A percentile compares a stretch with the other conserved stretches of the same genome.
These are phyloP conservation scores for Lepidurus apus DNA, from an alignment of 1,140 invertebrate species.

Conservation along the genomic window DNA sequence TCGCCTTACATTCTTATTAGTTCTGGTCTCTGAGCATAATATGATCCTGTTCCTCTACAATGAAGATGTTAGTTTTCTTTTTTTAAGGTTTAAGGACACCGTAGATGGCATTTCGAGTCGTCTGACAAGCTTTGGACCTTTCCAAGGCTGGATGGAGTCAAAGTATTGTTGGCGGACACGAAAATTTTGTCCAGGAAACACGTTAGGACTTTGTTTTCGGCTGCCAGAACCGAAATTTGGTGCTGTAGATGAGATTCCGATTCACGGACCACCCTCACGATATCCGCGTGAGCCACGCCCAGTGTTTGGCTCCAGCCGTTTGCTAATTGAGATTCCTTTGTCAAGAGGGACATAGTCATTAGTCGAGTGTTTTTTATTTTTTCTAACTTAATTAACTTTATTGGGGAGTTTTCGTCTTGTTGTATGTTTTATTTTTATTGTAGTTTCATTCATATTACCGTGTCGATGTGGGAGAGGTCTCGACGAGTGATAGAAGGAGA, in stretches of 20 bases:
- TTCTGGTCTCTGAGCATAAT: not conserved
- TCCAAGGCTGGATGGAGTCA: not conserved
- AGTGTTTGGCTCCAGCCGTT: conserved; percentile 29
- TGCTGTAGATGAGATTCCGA: conserved; percentile 28
- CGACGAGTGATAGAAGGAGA: not conserved
- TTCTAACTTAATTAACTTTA: not conserved
- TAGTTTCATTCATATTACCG: not conserved
- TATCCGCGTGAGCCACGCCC: conserved; percentile 25
- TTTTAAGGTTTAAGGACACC: not conserved
- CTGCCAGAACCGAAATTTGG: conserved; percentile 31
- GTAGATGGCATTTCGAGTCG: not conserved
- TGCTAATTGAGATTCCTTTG: conserved; percentile 26
- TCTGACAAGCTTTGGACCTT: not conserved
- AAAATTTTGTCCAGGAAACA: conserved; percentile 28
- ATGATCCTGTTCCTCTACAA: not conserved
- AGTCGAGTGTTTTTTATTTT: conserved; percentile 9
- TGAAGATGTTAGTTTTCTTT: not conserved
- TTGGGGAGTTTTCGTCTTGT: not conserved
- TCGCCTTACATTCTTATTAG: not conserved
- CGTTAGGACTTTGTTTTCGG: conserved; percentile 31
- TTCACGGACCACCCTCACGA: conserved; percentile 30
- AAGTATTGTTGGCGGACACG: not conserved
- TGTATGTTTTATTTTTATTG: not conserved
- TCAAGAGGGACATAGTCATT: conserved; percentile 12
- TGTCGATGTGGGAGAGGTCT: not conserved